phyloP scores from a whole-genome alignment of 2,888 invertebrate genomes.

The Eledone cirrhosa region DNA sequence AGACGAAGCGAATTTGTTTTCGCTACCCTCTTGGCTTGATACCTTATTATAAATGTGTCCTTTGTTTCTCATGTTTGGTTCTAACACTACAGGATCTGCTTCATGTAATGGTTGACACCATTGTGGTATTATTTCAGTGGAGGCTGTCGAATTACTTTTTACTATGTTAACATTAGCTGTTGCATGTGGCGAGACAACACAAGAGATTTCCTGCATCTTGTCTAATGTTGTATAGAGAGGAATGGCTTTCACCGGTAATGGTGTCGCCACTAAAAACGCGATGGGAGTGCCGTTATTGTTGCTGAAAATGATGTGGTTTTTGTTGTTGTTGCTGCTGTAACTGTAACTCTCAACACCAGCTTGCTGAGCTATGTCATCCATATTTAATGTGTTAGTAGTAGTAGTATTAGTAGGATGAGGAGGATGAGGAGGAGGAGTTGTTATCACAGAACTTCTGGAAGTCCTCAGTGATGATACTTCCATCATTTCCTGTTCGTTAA shows the following conservation, averaged over 20 bases:
- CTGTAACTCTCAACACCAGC: too few species aligned
- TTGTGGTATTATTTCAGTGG: not conserved
- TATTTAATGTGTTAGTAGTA: too few species aligned
- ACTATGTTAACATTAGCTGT: too few species aligned
- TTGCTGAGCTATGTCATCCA: too few species aligned
- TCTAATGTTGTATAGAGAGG: slow-evolving; percentile 10
- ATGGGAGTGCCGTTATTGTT: slow-evolving; percentile 3
- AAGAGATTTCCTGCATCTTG: not conserved
- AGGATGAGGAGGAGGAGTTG: too few species aligned
- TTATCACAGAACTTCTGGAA: not conserved
- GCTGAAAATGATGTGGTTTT: not conserved
- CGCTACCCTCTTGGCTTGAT: not conserved
- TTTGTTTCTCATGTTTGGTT: not conserved
- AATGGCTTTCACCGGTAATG: slow-evolving; percentile 10
- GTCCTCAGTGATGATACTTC: not conserved
- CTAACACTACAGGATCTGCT: not conserved
- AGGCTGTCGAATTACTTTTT: not conserved
- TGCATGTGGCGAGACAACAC: not conserved
- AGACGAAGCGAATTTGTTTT: not conserved
- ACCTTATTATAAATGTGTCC: not conserved
- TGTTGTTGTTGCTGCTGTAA: not conserved
- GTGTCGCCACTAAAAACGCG: slow-evolving; percentile 19
- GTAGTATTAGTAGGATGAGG: too few species aligned
- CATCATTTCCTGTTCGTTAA: not conserved
- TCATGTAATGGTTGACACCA: not conserved